Percentiles rank a stretch among this genome's conserved stretches.
Conservation (phyloP, 2,113 vertebrate species). For the Calidris pugnax region DNA sequence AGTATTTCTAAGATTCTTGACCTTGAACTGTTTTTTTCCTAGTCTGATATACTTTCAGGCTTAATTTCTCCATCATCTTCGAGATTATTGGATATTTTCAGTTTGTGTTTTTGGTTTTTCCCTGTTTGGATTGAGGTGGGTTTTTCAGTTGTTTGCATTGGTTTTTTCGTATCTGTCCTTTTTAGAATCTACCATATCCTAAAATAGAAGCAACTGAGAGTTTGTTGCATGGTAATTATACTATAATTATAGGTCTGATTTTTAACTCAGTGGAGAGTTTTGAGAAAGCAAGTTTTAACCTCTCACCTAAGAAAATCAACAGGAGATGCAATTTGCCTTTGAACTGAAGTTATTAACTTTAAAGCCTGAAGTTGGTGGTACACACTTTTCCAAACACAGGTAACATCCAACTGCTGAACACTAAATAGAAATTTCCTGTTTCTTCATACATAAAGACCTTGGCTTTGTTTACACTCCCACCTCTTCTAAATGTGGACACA, state of each 20-base stretch:
- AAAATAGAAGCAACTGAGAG: background rate
- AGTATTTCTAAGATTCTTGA: background rate
- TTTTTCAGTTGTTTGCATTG: background rate
- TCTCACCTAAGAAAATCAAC: background rate
- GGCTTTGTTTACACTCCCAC: background rate
- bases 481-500: background rate
- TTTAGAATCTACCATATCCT: background rate
- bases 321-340: background rate
- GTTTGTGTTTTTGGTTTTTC: background rate
- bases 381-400: background rate
- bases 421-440: background rate
- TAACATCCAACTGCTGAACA: background rate
- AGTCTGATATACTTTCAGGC: background rate
- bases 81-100: background rate
- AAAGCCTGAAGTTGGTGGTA: background rate
- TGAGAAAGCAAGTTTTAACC: background rate
- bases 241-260: background rate
- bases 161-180: background rate
- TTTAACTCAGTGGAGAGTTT: background rate
- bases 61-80: background rate
- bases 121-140: background rate
- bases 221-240: background rate
- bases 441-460: background rate
- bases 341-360: background rate
- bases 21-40: background rate